Evolutionary conservation across 2,113 vertebrate genomes (phyloP).

Genomic region (Oncorhynchus clarkii): DNA sequence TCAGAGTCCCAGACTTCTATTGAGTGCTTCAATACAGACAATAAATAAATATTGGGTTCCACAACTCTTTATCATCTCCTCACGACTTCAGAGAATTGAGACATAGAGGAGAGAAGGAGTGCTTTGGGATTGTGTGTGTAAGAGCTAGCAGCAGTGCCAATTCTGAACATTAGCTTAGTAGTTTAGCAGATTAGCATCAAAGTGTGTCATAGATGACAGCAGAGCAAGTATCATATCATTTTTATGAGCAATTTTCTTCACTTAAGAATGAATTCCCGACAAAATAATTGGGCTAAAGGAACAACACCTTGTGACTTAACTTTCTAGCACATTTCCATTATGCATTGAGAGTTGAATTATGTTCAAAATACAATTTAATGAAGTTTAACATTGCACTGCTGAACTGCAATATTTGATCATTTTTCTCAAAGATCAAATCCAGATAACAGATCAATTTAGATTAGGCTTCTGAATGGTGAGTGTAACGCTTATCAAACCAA

Average conservation of each 20-base stretch:
- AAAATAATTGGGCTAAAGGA: conserved; percentile 37
- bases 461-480: not conserved
- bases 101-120: not conserved
- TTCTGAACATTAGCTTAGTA: conserved; percentile 9
- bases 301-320: conserved; percentile 39
- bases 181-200: conserved; percentile 7
- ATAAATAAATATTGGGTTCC: conserved; percentile 17
- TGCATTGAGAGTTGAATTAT: conserved; percentile 39
- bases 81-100: conserved; percentile 3
- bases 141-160: not conserved
- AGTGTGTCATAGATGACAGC: conserved; percentile 26
- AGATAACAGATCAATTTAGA: conserved; percentile 1
- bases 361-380: conserved; percentile 20
- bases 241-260: conserved; percentile 34
- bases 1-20: conserved; percentile 1
- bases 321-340: conserved; percentile 43
- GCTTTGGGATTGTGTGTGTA: conserved; percentile 9
- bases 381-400: not conserved
- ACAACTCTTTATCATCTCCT: conserved; percentile 15
- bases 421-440: not conserved
- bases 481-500: not conserved
- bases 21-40: not conserved
- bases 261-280: conserved; percentile 30
- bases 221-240: conserved; percentile 42
- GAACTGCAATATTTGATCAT: not conserved